Percentiles rank a stretch among this genome's conserved stretches.
phyloP scores from a whole-genome alignment of 1,140 invertebrate species.

The Akabosia matsudoensis region DNA sequence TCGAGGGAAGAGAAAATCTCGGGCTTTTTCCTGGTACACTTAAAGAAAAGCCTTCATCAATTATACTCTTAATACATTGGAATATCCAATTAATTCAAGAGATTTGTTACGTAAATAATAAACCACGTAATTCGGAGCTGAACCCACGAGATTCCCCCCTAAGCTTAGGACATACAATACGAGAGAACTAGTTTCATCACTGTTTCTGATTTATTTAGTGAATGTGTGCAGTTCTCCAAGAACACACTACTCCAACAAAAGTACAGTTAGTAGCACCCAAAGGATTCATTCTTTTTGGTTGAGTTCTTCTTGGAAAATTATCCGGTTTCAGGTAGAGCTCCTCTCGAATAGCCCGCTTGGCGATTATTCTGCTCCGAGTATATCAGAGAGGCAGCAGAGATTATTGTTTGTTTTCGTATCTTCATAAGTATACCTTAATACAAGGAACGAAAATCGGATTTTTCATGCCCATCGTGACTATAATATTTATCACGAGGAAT shows the following conservation, averaged over 20 bases:
- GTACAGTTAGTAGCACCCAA: not conserved
- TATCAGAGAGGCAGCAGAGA: too few relatives aligned
- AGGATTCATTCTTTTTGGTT: not conserved
- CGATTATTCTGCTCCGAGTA: not conserved
- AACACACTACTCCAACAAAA: too few relatives aligned
- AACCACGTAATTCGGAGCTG: not conserved
- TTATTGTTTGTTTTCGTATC: too few relatives aligned
- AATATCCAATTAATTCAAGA: not conserved
- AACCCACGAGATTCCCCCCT: too few relatives aligned
- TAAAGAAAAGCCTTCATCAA: not conserved
- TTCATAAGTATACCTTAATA: too few relatives aligned
- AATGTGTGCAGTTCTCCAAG: not conserved
- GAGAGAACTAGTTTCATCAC: not conserved
- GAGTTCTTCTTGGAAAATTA: not conserved
- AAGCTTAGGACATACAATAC: too few relatives aligned
- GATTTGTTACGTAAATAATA: not conserved
- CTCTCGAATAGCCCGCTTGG: not conserved
- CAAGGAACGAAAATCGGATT: too few relatives aligned
- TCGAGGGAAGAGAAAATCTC: too few relatives aligned
- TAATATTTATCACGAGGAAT: too few relatives aligned
- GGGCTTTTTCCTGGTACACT: not conserved
- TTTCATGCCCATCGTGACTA: too few relatives aligned
- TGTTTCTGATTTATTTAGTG: not conserved
- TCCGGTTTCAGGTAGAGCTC: not conserved
- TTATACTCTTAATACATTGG: not conserved